Conservation (phyloP, 2,797 vertebrate genomes). For the Pipistrellus pygmaeus region DNA sequence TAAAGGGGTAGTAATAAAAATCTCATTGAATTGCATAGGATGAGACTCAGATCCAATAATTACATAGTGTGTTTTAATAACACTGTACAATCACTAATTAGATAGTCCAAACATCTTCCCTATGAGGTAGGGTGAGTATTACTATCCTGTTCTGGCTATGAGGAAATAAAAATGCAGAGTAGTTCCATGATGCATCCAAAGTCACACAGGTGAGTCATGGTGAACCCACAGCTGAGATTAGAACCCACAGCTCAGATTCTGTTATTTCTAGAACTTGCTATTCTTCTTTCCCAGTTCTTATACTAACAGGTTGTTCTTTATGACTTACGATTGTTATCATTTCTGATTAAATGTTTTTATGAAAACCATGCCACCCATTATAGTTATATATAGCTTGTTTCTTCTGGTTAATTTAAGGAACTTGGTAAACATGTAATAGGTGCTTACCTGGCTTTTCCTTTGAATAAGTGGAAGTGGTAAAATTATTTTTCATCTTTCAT, state of each 20-base stretch:
- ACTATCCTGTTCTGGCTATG: not conserved
- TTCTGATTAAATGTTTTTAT: constrained; percentile 4
- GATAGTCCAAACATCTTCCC: constrained; percentile 53
- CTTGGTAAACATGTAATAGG: not conserved
- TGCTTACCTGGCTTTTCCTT: not conserved
- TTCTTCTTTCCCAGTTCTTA: not conserved
- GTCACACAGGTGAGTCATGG: not conserved
- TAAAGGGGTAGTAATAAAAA: constrained; percentile 39
- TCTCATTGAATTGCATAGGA: constrained; percentile 51
- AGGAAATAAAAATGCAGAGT: constrained; percentile 10
- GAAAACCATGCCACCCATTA: not conserved
- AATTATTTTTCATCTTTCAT: constrained; percentile 9
- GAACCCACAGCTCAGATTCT: not conserved
- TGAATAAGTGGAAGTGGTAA: not conserved
- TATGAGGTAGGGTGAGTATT: not conserved
- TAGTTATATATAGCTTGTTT: not conserved
- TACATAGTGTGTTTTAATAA: constrained; percentile 46
- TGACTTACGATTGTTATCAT: constrained; percentile 14
- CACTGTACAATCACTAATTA: constrained; percentile 50
- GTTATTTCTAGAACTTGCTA: not conserved
- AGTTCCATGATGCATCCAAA: not conserved
- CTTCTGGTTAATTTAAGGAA: constrained; percentile 5
- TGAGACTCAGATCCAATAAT: constrained; percentile 44
- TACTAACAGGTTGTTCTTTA: not conserved
- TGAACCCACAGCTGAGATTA: not conserved